Base-by-base conservation (phyloP, 2,888 invertebrate genomes). In the Glyphotaelius pellucidus region DNA sequence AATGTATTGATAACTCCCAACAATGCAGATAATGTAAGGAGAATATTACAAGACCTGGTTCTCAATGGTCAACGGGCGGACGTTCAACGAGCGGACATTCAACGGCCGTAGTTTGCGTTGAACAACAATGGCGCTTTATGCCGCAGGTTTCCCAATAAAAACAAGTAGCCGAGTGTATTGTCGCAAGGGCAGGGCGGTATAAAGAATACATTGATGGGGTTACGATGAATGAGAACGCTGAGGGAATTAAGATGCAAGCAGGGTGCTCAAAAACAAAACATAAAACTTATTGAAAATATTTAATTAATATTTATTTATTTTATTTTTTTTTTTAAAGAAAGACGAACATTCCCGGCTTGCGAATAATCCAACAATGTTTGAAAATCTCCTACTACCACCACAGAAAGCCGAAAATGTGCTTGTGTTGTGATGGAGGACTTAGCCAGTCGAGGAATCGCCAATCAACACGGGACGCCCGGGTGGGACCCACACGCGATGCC, bases 121-220 rank as follows among this genome's bases (percentile, higher is more conserved):
- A 67, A 88, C 88, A 67, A 88, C 88, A 88, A 88, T 88, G 88
- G 79, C 52, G 88, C 67, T 67, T 88, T 88, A 32, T 88, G 88
- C 88, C 88, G 67, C 88, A 88, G 88, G 88, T 88, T 88, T 67
- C 88, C 35, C 88, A 88, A 88, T 88, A 88, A 88, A 88, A 88
- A 88, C 88, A 88, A 88, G 88, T 88, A 88, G 88, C 88, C 32
- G 32, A 30, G 67, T 30, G 42, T 31, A 88, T 88, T 88, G 88
- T 88, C 67, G 25, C 67, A 15, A 88, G 32, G 88, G 88, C 86
- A 86, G 86, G 86, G 38, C 38, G 86, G 42, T 5, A 88, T 67
- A 88, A 88, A 67, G 88, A 31, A 88, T 86, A 47, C 88, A 52
- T 35, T 67, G 88, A 88, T 88, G 88, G 88, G 88, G 88, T 88